These are phyloP conservation scores for Brachionus rubens DNA, from an alignment of 1,140 invertebrate species.

Conservation along the genomic window DNA sequence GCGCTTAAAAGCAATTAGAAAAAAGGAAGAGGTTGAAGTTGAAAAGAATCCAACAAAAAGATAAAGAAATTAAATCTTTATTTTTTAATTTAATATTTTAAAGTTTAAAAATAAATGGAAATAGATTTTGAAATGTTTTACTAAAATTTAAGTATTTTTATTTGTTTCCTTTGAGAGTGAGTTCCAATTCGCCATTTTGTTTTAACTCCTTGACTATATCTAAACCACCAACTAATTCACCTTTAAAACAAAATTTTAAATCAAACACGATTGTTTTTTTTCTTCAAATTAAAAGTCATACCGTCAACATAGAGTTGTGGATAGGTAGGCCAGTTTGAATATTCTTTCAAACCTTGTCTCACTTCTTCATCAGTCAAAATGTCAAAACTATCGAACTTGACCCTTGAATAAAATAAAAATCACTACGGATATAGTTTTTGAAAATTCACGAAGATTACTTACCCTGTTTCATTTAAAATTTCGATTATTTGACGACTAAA, in stretches of 20 bases:
- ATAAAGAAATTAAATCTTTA: too few relatives aligned
- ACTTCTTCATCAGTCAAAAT: conserved; percentile 60
- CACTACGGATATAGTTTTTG: not conserved
- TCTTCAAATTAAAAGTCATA: not conserved
- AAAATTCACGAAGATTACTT: not conserved
- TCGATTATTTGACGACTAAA: conserved; percentile 44
- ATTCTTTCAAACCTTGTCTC: conserved; percentile 73
- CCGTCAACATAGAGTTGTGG: conserved; percentile 74
- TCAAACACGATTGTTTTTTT: too few relatives aligned
- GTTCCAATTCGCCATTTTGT: conserved; percentile 80
- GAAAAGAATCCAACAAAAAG: too few relatives aligned
- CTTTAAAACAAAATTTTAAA: not conserved
- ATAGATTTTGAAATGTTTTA: too few relatives aligned
- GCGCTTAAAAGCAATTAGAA: too few relatives aligned
- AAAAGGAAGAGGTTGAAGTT: too few relatives aligned
- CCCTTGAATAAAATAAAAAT: not conserved
- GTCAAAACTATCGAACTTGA: conserved; percentile 60
- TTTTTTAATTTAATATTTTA: too few relatives aligned
- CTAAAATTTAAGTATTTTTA: not conserved
- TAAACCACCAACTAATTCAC: conserved; percentile 91
- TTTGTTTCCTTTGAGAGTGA: conserved; percentile 23
- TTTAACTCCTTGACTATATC: conserved; percentile 96
- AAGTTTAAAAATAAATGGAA: too few relatives aligned
- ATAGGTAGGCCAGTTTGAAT: conserved; percentile 95
- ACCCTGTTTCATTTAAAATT: conserved; percentile 36